Conservation (phyloP, 2,113 vertebrate genomes). For the Cyanoliseus patagonus region DNA sequence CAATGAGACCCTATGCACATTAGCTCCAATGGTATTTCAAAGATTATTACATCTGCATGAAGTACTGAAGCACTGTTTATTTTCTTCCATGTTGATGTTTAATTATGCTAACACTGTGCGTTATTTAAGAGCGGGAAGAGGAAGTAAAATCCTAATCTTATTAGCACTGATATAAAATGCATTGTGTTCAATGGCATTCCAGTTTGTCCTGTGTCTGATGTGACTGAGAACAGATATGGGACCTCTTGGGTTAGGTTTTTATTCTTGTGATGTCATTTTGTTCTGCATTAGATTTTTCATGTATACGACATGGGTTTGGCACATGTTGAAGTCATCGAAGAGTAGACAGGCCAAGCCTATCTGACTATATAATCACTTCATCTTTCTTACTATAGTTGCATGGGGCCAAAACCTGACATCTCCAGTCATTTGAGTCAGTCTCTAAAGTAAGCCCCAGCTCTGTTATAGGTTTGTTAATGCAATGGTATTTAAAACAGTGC, state of each 20-base stretch:
- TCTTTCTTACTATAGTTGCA: not conserved
- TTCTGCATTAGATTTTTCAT: conserved; percentile 21
- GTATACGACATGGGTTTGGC: not conserved
- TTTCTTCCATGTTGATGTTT: conserved; percentile 27
- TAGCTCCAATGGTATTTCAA: not conserved
- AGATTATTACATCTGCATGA: not conserved
- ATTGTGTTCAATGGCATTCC: not conserved
- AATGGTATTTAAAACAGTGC: not conserved
- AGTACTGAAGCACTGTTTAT: not conserved
- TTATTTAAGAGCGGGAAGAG: not conserved
- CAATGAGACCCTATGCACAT: not conserved
- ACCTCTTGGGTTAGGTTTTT: not conserved
- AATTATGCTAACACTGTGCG: not conserved
- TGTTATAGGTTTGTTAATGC: not conserved
- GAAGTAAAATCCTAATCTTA: conserved; percentile 34
- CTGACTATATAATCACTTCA: not conserved
- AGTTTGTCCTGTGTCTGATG: not conserved
- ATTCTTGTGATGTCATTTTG: not conserved
- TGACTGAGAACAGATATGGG: conserved; percentile 36
- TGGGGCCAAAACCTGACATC: not conserved
- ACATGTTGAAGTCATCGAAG: conserved; percentile 3
- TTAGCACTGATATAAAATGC: not conserved
- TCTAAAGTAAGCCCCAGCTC: not conserved
- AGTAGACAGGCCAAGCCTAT: not conserved
- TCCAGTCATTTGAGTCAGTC: not conserved